These are phyloP conservation scores for Limosa lapponica DNA, from an alignment of 2,797 vertebrate species.

Conservation along the genomic window DNA sequence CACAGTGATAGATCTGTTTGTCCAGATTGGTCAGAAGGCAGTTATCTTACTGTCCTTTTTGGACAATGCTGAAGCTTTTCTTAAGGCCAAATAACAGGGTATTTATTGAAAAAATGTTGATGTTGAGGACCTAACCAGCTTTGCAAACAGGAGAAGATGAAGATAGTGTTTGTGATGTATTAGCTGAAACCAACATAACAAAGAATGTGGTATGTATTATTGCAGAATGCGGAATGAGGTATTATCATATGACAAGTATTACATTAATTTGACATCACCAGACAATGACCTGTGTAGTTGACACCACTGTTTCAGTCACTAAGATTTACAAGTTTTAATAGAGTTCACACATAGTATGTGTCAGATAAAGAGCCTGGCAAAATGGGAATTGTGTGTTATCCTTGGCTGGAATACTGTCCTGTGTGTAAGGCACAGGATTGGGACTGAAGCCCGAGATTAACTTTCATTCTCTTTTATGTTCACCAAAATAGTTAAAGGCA, in stretches of 20 bases:
- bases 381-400: slow-evolving; percentile 9
- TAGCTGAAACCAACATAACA: background rate
- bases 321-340: slow-evolving; percentile 54
- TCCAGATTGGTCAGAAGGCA: background rate
- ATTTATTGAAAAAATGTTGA: slow-evolving; percentile 3
- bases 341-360: slow-evolving; percentile 5
- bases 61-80: background rate
- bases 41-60: background rate
- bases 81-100: background rate
- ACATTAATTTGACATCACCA: slow-evolving; percentile 12
- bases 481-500: background rate
- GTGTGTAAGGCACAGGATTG: background rate
- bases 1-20: background rate
- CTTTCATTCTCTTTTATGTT: background rate
- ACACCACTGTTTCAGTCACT: background rate
- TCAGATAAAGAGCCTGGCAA: slow-evolving; percentile 40
- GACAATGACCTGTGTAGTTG: slow-evolving; percentile 24
- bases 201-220: background rate
- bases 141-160: background rate
- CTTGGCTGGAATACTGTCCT: slow-evolving; percentile 6
- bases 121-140: background rate
- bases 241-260: background rate
- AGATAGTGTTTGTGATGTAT: slow-evolving; percentile 14
- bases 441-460: background rate
- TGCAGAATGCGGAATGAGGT: background rate